These are phyloP conservation scores for Pampusana beccarii DNA, from an alignment of 2,113 vertebrate species.

Conservation along the genomic window DNA sequence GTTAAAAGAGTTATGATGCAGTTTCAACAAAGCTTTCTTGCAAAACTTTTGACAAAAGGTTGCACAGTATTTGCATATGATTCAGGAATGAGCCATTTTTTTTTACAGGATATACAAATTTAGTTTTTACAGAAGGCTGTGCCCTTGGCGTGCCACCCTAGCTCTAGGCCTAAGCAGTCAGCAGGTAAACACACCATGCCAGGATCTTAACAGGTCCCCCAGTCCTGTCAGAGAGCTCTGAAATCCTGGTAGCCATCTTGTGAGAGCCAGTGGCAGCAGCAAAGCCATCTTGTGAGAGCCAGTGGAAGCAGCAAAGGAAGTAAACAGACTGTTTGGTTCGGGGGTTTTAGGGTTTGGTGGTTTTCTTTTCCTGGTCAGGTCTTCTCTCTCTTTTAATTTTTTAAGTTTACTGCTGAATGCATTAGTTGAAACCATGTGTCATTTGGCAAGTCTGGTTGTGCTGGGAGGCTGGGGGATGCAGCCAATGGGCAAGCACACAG, in stretches of 20 bases:
- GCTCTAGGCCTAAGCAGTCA: slow-evolving; percentile 70
- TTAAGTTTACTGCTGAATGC: not conserved
- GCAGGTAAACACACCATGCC: slow-evolving; percentile 64
- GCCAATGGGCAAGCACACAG: fast-evolving
- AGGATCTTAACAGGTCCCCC: slow-evolving; percentile 39
- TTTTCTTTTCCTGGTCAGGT: not conserved
- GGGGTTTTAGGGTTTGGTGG: not conserved
- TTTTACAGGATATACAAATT: slow-evolving; percentile 80
- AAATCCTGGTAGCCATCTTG: slow-evolving; percentile 59
- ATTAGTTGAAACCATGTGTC: not conserved
- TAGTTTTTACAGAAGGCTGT: slow-evolving; percentile 66
- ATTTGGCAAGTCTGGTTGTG: not conserved
- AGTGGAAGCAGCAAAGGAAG: slow-evolving; percentile 34
- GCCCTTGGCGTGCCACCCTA: slow-evolving; percentile 66
- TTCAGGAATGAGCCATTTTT: slow-evolving; percentile 74
- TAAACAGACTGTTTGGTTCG: not conserved
- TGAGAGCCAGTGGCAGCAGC: slow-evolving; percentile 5
- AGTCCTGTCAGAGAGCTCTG: slow-evolving; percentile 13
- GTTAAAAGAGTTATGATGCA: slow-evolving; percentile 44
- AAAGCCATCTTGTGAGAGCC: slow-evolving; percentile 52
- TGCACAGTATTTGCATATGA: slow-evolving; percentile 79
- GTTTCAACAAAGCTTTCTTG: slow-evolving; percentile 68
- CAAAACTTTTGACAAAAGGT: slow-evolving; percentile 72
- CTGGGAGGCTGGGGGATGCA: not conserved
- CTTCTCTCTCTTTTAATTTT: not conserved